Evolutionary conservation across 2,888 invertebrate species (phyloP).

Genomic region (Diarsia dahlii): DNA sequence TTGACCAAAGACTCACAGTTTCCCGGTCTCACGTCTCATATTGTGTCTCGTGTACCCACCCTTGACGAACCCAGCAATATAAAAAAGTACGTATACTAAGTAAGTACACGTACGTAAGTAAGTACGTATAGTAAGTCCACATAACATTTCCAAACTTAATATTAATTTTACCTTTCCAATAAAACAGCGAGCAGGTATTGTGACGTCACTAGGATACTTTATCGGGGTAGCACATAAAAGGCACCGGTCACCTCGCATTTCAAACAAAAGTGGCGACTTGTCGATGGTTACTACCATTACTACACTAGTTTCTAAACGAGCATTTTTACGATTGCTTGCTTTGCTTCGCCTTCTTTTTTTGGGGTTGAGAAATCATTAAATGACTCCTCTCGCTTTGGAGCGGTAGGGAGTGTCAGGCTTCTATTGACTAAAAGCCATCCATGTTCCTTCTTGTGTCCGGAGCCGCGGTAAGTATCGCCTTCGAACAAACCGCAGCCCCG

Average conservation of each 20-base stretch:
- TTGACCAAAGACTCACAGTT: neutral
- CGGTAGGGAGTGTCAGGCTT: too few relatives aligned
- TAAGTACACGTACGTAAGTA: too few relatives aligned
- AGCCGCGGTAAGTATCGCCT: too few relatives aligned
- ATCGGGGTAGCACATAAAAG: slow-evolving; percentile 70
- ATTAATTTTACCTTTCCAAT: slow-evolving; percentile 55
- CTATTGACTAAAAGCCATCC: too few relatives aligned
- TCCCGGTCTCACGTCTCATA: neutral
- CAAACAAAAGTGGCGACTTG: slow-evolving; percentile 38
- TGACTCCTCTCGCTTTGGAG: too few relatives aligned
- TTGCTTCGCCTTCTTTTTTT: neutral
- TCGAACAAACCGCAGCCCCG: too few relatives aligned
- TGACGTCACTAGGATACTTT: slow-evolving; percentile 64
- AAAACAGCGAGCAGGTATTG: slow-evolving; percentile 55
- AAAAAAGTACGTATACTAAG: neutral
- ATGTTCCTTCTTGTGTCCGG: too few relatives aligned
- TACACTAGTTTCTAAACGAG: neutral
- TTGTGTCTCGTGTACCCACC: neutral
- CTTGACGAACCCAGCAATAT: neutral
- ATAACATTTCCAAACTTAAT: slow-evolving; percentile 36
- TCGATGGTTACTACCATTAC: slow-evolving; percentile 31
- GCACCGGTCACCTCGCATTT: slow-evolving; percentile 68
- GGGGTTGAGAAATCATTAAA: too few relatives aligned
- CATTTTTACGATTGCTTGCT: neutral
- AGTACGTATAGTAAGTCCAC: too few relatives aligned